Base-by-base conservation (phyloP, 2,797 vertebrate species). In the Channa striata region DNA sequence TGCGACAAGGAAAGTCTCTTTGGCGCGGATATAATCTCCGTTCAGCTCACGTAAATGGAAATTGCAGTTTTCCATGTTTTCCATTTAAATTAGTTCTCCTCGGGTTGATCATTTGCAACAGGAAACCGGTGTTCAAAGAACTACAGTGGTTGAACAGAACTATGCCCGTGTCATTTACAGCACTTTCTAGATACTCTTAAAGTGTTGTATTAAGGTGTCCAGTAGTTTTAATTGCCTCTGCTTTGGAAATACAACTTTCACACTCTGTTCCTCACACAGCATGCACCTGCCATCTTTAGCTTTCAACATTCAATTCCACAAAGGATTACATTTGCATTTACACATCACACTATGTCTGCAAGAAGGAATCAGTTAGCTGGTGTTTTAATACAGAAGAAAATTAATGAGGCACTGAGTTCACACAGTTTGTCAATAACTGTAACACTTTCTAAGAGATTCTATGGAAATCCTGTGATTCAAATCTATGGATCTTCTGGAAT, bases 21-120 rank as follows among this genome's bases (percentile, higher is more conserved):
- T 72, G 62, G 68, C 69, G 67, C 53, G 46, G 39, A 51, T 54
- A 48, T 66, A 30, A 6, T 80, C 65, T 76, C 61, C 61, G 80
- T 80, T 82, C 60, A 63, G 50, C 65, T 64, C 67, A 42, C 50
- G 74, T 86, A 78, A 67, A 67, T 62, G 70, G 30, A 78, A 84
- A 82, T 74, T 81, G 49, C 54, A 82, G 75, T 48, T 58, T 77
- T 84, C 72, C 74, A 65, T 36, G 56, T 52, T 59, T 81, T 68
- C 54, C 48, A 68, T 63, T 81, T 70, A 80, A 54, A 83, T 81
- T 59, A 68, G 39, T 46, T 17, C 36, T 58, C 72, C 46, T 75
- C 57, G 62, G 46, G 49, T 66, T 53, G 16, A 69, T 74, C 46
- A 66, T 56, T 70, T 77, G 39, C 74, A 81, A 89, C 53, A 50